A percentile compares a stretch with the other conserved stretches of the same genome.
phyloP scores from a whole-genome alignment of 2,113 vertebrate genomes.

The Dascyllus trimaculatus region DNA sequence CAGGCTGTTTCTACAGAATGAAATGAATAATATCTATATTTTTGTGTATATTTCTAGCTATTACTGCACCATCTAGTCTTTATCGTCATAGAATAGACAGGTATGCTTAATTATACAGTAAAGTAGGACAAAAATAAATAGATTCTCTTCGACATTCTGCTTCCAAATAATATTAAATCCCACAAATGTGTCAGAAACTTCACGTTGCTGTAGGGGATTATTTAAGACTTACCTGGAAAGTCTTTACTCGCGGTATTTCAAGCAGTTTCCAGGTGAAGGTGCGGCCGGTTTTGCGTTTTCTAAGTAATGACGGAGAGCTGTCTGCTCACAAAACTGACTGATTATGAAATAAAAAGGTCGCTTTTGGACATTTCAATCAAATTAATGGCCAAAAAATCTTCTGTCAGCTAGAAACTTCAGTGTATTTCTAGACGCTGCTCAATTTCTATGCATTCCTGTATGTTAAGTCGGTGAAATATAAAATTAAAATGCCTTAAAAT shows the following conservation, averaged over 20 bases:
- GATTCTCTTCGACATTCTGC: neutral
- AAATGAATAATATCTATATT: constrained; percentile 13
- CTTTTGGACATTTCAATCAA: constrained; percentile 1
- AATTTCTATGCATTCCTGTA: constrained; percentile 66
- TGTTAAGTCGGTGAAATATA: constrained; percentile 23
- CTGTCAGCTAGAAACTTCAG: neutral
- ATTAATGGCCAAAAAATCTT: constrained; percentile 20
- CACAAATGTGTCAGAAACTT: neutral
- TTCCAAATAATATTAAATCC: neutral
- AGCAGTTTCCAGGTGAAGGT: neutral
- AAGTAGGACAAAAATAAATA: neutral
- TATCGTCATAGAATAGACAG: neutral
- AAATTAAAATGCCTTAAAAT: constrained; percentile 61
- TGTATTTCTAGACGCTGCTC: constrained; percentile 41
- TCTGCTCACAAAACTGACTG: neutral
- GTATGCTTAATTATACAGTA: neutral
- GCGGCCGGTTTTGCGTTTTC: neutral
- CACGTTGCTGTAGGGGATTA: neutral
- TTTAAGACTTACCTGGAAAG: neutral
- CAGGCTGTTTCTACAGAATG: neutral
- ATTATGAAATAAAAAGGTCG: neutral
- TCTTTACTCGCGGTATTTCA: neutral
- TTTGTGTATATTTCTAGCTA: neutral
- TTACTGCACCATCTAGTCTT: neutral
- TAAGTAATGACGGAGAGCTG: neutral